phyloP scores from a whole-genome alignment of 2,113 vertebrate genomes.

The Muntiacus muntjak region DNA sequence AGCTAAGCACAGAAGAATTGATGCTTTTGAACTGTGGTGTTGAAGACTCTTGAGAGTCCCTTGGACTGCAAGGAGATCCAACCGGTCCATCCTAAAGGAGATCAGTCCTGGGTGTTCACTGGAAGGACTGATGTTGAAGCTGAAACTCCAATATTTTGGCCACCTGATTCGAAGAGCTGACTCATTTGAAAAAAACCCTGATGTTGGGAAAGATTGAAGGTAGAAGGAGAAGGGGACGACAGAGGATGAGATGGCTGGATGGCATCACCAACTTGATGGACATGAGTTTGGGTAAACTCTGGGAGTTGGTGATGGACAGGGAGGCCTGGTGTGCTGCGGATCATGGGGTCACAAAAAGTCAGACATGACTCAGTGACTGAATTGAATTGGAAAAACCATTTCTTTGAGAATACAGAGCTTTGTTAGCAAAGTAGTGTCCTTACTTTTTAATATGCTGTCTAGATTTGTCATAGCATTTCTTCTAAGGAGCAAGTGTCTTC shows the following conservation, averaged over 20 bases:
- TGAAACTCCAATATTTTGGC: not conserved
- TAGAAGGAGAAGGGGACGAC: accelerated
- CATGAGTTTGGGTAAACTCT: not conserved
- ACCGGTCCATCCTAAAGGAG: not conserved
- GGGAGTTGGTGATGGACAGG: not conserved
- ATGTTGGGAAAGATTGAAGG: not conserved
- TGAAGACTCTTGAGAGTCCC: not conserved
- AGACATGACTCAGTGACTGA: not conserved
- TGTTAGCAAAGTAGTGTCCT: not conserved
- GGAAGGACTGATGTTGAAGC: not conserved
- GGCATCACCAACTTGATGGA: accelerated
- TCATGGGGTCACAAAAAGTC: not conserved
- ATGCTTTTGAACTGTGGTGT: not conserved
- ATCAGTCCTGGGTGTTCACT: not conserved
- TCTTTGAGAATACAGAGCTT: not conserved
- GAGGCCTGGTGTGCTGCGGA: accelerated
- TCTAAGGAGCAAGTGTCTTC: not conserved
- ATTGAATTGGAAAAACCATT: not conserved
- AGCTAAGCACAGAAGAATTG: not conserved
- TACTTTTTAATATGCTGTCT: not conserved
- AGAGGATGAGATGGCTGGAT: not conserved
- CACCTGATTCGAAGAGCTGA: not conserved
- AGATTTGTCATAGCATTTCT: not conserved
- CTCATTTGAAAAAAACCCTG: not conserved
- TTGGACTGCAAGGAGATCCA: not conserved